Percentiles rank a stretch among this genome's conserved stretches.
These are phyloP conservation scores for Diplosoma virens DNA, from an alignment of 23 tunicate genomes.

Conservation along the genomic window DNA sequence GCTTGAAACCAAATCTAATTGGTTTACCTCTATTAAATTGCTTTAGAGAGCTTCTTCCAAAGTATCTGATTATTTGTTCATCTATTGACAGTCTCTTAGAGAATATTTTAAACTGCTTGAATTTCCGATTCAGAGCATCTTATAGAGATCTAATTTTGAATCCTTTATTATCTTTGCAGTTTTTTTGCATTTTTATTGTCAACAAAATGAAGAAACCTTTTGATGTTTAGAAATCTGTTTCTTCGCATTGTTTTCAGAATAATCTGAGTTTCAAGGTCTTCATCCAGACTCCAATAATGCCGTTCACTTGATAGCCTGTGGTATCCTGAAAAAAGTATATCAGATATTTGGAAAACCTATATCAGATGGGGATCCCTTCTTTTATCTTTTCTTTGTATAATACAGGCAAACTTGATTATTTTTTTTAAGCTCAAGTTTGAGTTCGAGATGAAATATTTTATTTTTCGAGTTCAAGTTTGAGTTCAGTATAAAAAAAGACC, in stretches of 20 bases:
- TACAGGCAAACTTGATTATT: no score
- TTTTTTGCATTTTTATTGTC: not conserved
- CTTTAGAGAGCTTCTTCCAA: not conserved
- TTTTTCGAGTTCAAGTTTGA: no score
- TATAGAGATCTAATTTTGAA: not conserved
- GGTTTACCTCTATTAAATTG: not conserved
- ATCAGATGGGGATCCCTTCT: no score
- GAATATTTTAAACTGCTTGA: not conserved
- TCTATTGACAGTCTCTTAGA: not conserved
- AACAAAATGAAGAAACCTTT: not conserved
- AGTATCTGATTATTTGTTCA: not conserved
- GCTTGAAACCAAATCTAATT: conserved; percentile 3
- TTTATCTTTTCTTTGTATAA: no score
- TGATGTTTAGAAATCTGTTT: not conserved
- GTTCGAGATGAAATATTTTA: no score
- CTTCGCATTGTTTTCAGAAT: not conserved
- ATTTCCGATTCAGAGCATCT: not conserved
- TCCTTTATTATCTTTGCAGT: not conserved
- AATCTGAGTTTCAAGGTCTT: not conserved
- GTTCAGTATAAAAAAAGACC: no score
- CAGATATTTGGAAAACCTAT: no score
- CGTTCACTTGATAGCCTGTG: not conserved
- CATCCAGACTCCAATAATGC: not conserved
- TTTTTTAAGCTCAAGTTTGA: no score
- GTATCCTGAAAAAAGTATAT: not conserved